phyloP scores from a whole-genome alignment of 2,113 vertebrate species.

The zebrafish (Danio rerio) region GRCz12tu NC_133194.1:37561001-37561500 shows the following conservation, averaged over 20 bases:
- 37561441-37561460: constrained; percentile 73
- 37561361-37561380: constrained; percentile 55
- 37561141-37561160: constrained; percentile 51
- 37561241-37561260: constrained; percentile 27
- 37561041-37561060: constrained; percentile 9
- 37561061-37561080: constrained; percentile 2
- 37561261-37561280: constrained; percentile 47
- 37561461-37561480: constrained; percentile 75
- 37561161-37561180: constrained; percentile 62
- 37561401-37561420: constrained; percentile 51
- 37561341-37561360: constrained; percentile 64
- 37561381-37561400: constrained; percentile 66
- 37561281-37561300: constrained; percentile 66
- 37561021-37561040: constrained; percentile 32
- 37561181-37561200: constrained; percentile 67
- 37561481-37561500: constrained; percentile 47
- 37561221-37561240: constrained; percentile 76
- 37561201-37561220: constrained; percentile 69
- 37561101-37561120: not conserved
- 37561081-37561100: constrained; percentile 21
- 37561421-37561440: constrained; percentile 80
- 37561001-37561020: constrained; percentile 26
- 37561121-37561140: constrained; percentile 41
- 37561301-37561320: constrained; percentile 67
- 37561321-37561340: constrained; percentile 53